phyloP scores from a whole-genome alignment of 2,888 invertebrate species.

The Luperina nickerlii region DNA sequence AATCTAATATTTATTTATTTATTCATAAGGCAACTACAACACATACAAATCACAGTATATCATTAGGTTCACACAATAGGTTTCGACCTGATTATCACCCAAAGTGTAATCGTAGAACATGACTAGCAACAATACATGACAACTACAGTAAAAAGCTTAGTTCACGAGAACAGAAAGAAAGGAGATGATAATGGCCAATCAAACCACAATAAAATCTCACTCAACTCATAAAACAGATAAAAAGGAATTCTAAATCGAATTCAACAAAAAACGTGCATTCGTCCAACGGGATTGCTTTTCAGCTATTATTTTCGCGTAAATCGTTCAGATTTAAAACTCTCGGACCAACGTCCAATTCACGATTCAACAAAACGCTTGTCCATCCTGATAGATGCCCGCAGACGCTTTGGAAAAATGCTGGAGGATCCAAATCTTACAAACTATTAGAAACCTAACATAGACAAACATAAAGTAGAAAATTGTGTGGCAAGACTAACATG shows the following conservation, averaged over 20 bases:
- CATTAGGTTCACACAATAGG: too few species aligned
- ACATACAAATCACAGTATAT: not conserved
- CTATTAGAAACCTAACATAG: slow-evolving; percentile 61
- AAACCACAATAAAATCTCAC: slow-evolving; percentile 38
- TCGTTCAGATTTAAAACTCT: slow-evolving; percentile 86
- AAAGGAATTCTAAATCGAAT: slow-evolving; percentile 63
- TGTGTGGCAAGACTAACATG: slow-evolving; percentile 46
- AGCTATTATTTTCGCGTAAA: slow-evolving; percentile 87
- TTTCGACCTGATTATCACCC: not conserved
- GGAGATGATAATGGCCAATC: slow-evolving; percentile 31
- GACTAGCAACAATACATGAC: not conserved
- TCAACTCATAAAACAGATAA: slow-evolving; percentile 52
- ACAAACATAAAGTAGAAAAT: slow-evolving; percentile 64
- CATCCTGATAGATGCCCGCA: slow-evolving; percentile 86
- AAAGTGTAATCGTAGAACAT: not conserved
- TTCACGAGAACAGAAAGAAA: not conserved
- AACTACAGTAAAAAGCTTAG: too few species aligned
- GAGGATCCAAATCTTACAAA: slow-evolving; percentile 30
- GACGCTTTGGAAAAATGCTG: slow-evolving; percentile 72
- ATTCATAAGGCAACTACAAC: not conserved
- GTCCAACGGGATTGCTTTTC: slow-evolving; percentile 77
- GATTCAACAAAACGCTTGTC: slow-evolving; percentile 89
- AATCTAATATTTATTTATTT: not conserved
- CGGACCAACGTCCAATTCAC: slow-evolving; percentile 84
- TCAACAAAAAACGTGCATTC: slow-evolving; percentile 72